Conservation (phyloP, 2,888 invertebrate genomes). For the Choreutis nemorana region DNA sequence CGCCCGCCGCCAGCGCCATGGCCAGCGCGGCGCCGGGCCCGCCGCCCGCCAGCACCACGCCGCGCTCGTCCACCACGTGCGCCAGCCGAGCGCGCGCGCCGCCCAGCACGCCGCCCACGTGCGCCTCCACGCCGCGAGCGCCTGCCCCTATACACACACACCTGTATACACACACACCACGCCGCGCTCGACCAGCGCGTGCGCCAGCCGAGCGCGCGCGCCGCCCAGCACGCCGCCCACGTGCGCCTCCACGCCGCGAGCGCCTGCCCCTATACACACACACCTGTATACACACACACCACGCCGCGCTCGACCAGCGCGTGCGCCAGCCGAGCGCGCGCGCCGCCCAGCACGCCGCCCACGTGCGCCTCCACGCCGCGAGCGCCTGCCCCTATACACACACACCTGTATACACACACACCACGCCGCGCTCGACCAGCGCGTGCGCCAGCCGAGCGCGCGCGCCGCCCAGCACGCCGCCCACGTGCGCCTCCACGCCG, state of each 20-base stretch:
- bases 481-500: constrained; percentile 20
- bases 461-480: constrained; percentile 15
- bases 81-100: constrained; percentile 12
- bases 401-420: constrained; percentile 11
- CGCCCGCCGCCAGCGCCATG: constrained; percentile 16
- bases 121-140: constrained; percentile 19
- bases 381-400: constrained; percentile 10
- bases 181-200: constrained; percentile 23
- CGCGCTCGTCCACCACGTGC: constrained; percentile 11
- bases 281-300: constrained; percentile 12
- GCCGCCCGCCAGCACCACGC: constrained; percentile 23
- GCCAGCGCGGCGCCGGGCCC: constrained; percentile 25
- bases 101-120: constrained; percentile 16
- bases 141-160: constrained; percentile 9
- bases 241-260: constrained; percentile 19
- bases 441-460: constrained; percentile 23
- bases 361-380: constrained; percentile 19
- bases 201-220: constrained; percentile 23
- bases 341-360: constrained; percentile 15
- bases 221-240: constrained; percentile 15
- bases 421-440: constrained; percentile 23
- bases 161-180: constrained; percentile 14
- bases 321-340: constrained; percentile 23
- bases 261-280: constrained; percentile 11
- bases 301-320: constrained; percentile 24